Conservation (phyloP, 2,888 invertebrate genomes). For the Drosophila helvetica region DNA sequence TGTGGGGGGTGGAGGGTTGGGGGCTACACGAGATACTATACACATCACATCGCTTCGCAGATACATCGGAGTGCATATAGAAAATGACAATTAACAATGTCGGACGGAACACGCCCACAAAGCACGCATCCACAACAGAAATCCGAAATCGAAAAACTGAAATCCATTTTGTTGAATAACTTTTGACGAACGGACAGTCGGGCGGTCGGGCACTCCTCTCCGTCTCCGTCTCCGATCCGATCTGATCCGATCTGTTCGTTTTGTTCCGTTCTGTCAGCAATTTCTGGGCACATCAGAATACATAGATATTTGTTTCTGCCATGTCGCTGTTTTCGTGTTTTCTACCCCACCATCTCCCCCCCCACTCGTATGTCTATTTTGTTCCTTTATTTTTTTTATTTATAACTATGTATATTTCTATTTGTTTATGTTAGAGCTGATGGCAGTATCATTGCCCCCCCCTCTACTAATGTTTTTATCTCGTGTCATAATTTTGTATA, state of each 20-base stretch:
- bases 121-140: conserved; percentile 7
- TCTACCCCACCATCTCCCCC: neutral
- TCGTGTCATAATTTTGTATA: conserved; percentile 18
- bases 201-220: neutral
- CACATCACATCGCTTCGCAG: too few relatives aligned
- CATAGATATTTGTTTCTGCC: conserved; percentile 25
- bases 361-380: conserved; percentile 14
- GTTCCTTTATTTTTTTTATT: conserved; percentile 19
- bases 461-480: conserved; percentile 34
- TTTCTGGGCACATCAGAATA: conserved; percentile 33
- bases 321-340: neutral
- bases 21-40: too few relatives aligned
- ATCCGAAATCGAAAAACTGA: neutral
- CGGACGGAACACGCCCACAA: conserved; percentile 55
- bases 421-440: conserved; percentile 57
- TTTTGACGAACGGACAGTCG: conserved; percentile 12
- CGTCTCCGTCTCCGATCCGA: neutral
- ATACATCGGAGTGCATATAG: conserved; percentile 10
- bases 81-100: conserved; percentile 61
- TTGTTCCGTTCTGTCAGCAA: conserved; percentile 3
- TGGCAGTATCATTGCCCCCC: conserved; percentile 38
- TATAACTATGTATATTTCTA: conserved; percentile 36
- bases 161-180: conserved; percentile 28
- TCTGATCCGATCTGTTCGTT: neutral
- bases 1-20: too few relatives aligned